These are phyloP conservation scores for Penaeus monodon DNA, from an alignment of 2,888 invertebrate genomes.

Conservation along the genomic window DNA sequence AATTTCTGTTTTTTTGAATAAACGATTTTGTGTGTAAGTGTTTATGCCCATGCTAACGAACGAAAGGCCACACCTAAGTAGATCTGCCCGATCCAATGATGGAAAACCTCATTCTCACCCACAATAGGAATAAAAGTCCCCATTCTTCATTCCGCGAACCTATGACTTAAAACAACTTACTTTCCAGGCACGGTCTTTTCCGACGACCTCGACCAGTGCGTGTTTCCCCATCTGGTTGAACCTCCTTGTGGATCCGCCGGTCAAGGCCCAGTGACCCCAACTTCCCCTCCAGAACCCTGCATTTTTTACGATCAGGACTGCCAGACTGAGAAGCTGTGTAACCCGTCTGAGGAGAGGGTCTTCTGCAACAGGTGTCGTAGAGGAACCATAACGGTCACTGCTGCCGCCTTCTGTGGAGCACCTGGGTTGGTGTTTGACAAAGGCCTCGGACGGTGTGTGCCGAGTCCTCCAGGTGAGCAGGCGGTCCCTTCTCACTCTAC, in stretches of 20 bases:
- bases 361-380: not conserved
- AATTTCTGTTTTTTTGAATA: no score
- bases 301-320: not conserved
- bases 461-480: no score
- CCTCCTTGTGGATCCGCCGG: slow-evolving; percentile 12
- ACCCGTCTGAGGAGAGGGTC: not conserved
- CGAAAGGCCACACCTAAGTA: no score
- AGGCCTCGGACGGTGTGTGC: no score
- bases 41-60: no score
- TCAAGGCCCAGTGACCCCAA: not conserved
- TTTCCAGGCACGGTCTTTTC: slow-evolving; percentile 2
- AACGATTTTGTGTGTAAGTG: no score
- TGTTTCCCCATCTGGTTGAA: not conserved
- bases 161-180: no score
- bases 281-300: not conserved
- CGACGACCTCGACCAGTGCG: slow-evolving; percentile 19
- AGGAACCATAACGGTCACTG: not conserved
- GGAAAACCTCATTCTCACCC: no score
- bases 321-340: not conserved
- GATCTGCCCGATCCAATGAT: no score
- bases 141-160: no score
- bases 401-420: not conserved
- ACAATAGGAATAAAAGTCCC: no score
- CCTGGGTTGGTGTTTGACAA: not conserved
- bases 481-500: no score